A percentile compares a stretch with the other conserved stretches of the same genome.
Conservation (phyloP, 1,140 invertebrate species). For the Glossosoma conforme region DNA sequence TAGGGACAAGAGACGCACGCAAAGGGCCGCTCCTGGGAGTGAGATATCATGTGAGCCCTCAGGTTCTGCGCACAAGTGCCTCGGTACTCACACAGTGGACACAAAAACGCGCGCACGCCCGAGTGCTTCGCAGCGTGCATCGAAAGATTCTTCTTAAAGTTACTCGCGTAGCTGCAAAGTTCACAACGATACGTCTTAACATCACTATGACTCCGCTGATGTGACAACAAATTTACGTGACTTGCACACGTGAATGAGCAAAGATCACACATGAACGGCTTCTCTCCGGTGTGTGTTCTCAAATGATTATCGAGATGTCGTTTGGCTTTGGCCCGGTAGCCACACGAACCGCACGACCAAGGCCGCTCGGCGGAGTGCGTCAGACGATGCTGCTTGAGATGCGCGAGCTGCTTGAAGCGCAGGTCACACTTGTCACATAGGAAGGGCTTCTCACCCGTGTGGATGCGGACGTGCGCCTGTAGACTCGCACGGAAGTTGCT, state of each 20-base stretch:
- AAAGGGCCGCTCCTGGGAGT: constrained; percentile 19
- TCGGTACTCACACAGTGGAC: constrained; percentile 21
- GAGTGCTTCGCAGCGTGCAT: constrained; percentile 21
- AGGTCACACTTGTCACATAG: constrained; percentile 38
- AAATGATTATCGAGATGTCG: constrained; percentile 19
- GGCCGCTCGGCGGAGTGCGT: constrained; percentile 49
- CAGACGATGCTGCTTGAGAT: constrained; percentile 47
- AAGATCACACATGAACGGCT: constrained; percentile 25
- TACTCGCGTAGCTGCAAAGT: constrained; percentile 17
- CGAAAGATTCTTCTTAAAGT: constrained; percentile 24
- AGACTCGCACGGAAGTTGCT: constrained; percentile 16
- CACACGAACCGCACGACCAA: constrained; percentile 37
- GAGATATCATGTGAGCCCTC: constrained; percentile 22
- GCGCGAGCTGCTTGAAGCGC: constrained; percentile 46
- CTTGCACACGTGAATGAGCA: constrained; percentile 20
- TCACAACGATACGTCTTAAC: constrained; percentile 18
- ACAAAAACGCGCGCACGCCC: constrained; percentile 16
- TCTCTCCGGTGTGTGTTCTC: constrained; percentile 20
- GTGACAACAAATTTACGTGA: constrained; percentile 16
- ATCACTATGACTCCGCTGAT: constrained; percentile 21
- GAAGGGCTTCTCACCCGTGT: constrained; percentile 32
- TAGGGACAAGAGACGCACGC: constrained; percentile 13
- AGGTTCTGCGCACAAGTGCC: constrained; percentile 20
- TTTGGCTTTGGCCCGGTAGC: constrained; percentile 17
- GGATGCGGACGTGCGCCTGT: constrained; percentile 16